These are phyloP conservation scores for Trematocara unimaculatum DNA, from an alignment of 2,113 vertebrate species.

Conservation along the genomic window DNA sequence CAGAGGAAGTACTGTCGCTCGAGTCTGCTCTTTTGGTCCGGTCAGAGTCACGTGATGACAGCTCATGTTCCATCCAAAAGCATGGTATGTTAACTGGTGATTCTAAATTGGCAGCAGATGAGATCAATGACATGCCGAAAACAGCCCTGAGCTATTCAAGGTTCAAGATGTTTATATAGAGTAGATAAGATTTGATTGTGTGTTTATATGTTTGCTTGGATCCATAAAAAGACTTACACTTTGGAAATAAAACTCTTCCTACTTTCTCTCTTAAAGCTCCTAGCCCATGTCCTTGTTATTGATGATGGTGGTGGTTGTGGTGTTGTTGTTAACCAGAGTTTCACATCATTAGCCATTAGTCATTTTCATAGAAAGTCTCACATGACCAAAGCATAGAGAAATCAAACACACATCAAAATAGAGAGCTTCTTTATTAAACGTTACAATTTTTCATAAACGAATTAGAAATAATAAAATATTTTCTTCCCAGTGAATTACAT, in stretches of 20 bases:
- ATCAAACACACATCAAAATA: background rate
- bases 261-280: background rate
- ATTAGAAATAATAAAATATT: background rate
- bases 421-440: background rate
- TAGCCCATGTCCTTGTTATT: background rate
- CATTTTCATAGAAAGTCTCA: background rate
- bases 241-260: background rate
- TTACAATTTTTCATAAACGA: background rate
- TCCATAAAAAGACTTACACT: background rate
- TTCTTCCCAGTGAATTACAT: background rate
- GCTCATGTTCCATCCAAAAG: background rate
- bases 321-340: background rate
- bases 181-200: background rate
- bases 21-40: background rate
- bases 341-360: background rate
- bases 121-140: background rate
- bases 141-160: background rate
- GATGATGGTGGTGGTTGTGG: background rate
- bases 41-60: background rate
- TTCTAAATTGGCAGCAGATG: background rate
- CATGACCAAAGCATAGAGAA: background rate
- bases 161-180: background rate
- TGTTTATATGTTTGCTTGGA: background rate
- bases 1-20: background rate
- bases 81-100: background rate